Percentiles rank a stretch among this genome's conserved stretches.
Evolutionary conservation across 2,113 vertebrate genomes (phyloP).

Genomic region (Turnix velox): DNA sequence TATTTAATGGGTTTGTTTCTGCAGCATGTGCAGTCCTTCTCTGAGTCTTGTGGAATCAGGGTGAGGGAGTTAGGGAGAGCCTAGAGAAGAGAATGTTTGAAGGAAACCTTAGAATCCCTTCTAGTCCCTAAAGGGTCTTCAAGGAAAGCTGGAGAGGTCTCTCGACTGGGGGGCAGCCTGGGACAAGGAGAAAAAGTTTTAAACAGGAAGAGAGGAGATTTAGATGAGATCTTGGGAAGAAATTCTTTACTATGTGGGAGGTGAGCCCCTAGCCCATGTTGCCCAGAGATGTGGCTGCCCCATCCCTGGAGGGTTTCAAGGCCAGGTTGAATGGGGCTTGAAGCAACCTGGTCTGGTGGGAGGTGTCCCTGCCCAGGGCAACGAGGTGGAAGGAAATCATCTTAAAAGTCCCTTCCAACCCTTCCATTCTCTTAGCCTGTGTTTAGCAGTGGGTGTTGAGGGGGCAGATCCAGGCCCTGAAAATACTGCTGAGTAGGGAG

Average conservation of each 20-base stretch:
- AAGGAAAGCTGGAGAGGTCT: too few species aligned
- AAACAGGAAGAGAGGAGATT: neutral
- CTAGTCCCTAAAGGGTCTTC: neutral
- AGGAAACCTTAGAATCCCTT: neutral
- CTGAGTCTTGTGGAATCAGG: neutral
- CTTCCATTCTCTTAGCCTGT: too few species aligned
- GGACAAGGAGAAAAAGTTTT: neutral
- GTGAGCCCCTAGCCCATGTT: too few species aligned
- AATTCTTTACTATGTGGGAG: neutral
- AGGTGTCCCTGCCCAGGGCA: neutral
- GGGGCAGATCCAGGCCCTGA: neutral
- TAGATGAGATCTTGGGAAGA: neutral
- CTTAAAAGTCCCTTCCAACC: neutral
- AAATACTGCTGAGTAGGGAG: neutral
- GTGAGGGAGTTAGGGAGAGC: neutral
- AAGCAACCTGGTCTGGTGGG: neutral
- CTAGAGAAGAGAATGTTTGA: neutral
- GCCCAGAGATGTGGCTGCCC: too few species aligned
- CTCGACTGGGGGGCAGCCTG: too few species aligned
- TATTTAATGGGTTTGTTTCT: neutral
- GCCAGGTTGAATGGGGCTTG: neutral
- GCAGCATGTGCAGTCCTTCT: neutral
- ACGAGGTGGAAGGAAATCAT: neutral
- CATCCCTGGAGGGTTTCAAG: neutral
- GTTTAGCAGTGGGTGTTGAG: too few species aligned